Percentiles rank a stretch among this genome's conserved stretches.
Evolutionary conservation across 2,797 vertebrate genomes (phyloP).

Genomic region (Nannoperca australis): DNA sequence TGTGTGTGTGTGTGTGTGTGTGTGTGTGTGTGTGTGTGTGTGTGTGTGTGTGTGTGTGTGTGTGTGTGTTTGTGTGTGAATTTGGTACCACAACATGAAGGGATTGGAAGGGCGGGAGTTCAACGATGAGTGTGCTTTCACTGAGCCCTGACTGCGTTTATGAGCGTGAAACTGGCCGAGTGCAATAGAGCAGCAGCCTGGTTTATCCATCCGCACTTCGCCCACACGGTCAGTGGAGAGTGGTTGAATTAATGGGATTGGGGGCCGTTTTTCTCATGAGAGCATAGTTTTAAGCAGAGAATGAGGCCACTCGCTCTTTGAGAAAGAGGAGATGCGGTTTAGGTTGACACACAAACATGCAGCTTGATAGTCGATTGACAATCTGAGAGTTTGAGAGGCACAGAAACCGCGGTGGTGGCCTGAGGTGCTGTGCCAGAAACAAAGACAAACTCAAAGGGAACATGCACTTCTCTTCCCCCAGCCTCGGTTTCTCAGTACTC

Average conservation of each 20-base stretch:
- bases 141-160: constrained; percentile 80
- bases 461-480: constrained; percentile 40
- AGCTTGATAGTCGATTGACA: constrained; percentile 15
- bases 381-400: constrained; percentile 31
- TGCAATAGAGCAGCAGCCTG: constrained; percentile 70
- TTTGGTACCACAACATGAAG: constrained; percentile 56
- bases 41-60: no score
- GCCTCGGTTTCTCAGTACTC: constrained; percentile 64
- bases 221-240: constrained; percentile 67
- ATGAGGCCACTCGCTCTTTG: constrained; percentile 56
- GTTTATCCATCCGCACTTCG: constrained; percentile 72
- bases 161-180: constrained; percentile 74
- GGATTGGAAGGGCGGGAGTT: constrained; percentile 71
- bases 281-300: constrained; percentile 42
- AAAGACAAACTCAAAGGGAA: constrained; percentile 56
- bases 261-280: constrained; percentile 46
- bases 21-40: no score
- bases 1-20: no score
- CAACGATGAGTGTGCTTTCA: constrained; percentile 69
- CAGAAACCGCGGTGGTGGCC: constrained; percentile 52
- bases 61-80: constrained; percentile 30
- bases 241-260: constrained; percentile 56
- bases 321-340: constrained; percentile 47
- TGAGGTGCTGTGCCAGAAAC: constrained; percentile 59
- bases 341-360: constrained; percentile 38